Base-by-base conservation (phyloP, 2,888 invertebrate species). In the Thumatha senex region DNA sequence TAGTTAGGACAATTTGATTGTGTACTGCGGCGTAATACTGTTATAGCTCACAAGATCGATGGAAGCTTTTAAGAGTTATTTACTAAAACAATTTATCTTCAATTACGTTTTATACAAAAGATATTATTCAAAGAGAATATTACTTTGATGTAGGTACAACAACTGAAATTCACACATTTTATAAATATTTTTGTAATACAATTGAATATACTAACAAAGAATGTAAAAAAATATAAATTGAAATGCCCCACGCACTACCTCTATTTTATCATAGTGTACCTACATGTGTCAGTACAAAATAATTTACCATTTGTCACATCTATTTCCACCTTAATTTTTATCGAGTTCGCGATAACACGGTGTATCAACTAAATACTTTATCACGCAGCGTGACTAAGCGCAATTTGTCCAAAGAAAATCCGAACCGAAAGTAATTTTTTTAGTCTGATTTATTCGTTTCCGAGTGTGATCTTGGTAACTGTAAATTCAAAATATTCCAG, bases 351-450 rank as follows among this genome's bases (percentile, higher is more conserved):
- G 63, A 65, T 65, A 74, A 68, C 74, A 73, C 51, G 55, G 61
- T 76, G 76, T 76, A 75, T 58, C 63, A 61, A 38, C 18, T 24
- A 24, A 5, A 44, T 53, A 62, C 48, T 76, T 76, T 76, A 76
- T 74, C 51, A 60, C 43, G 46, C 48, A 46, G 57, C 60, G 42
- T 49, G 54, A 55, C 49, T 56, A 56, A 54, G 49, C 36, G 10
- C 4, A 9, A 14, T 14, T 14, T 10, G 14, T 13, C 14, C 36
- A 14, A 14, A 10, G 36, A 36, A 36, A 14, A 36, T 13, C 18
- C 5, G 18, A 4, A 24, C 18, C 18, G 5, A 24, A 24, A 5
- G 5, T 24, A 5, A 24, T 2, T n/a, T n/a, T n/a, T n/a, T n/a
- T 4, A 24, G 5, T 24, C 18, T 24, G 18, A 24, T 24, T 2